Conservation (phyloP, 2,113 vertebrate genomes). For the Spheniscus mendiculus region DNA sequence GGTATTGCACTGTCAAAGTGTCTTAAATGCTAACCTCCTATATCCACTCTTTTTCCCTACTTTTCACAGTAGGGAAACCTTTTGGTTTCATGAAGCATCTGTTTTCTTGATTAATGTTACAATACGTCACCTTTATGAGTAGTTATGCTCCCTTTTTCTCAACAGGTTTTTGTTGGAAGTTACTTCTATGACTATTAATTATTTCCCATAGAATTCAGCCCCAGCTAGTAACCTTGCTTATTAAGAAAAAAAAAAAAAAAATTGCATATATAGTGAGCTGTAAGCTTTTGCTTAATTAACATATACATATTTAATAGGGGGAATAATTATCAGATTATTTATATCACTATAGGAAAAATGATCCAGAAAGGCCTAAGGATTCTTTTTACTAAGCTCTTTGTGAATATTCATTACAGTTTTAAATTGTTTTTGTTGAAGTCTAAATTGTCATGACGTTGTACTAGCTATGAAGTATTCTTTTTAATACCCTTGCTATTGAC, state of each 20-base stretch:
- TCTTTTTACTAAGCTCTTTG: conserved; percentile 13
- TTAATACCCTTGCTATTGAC: neutral
- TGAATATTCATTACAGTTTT: conserved; percentile 22
- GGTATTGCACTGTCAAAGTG: neutral
- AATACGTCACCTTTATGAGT: neutral
- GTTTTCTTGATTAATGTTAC: conserved; percentile 1
- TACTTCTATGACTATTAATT: conserved; percentile 24
- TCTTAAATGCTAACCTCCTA: neutral
- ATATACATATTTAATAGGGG: conserved; percentile 50
- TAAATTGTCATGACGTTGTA: neutral
- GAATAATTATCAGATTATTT: conserved; percentile 61
- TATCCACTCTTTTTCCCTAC: neutral
- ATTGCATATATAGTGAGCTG: neutral
- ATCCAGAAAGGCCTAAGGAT: conserved; percentile 2
- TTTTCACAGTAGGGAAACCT: neutral
- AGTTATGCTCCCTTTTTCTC: conserved; percentile 8
- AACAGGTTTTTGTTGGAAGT: conserved; percentile 29
- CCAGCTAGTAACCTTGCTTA: conserved; percentile 18
- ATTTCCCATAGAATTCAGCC: conserved; percentile 16
- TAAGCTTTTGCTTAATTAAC: conserved; percentile 63
- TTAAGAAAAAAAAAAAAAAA: neutral
- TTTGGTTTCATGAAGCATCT: neutral
- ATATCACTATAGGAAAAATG: conserved; percentile 40
- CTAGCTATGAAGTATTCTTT: neutral
- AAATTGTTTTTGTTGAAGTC: neutral